Conservation (phyloP, 92 coral and sea anemone species). For the Phenganax stokvisi region DNA sequence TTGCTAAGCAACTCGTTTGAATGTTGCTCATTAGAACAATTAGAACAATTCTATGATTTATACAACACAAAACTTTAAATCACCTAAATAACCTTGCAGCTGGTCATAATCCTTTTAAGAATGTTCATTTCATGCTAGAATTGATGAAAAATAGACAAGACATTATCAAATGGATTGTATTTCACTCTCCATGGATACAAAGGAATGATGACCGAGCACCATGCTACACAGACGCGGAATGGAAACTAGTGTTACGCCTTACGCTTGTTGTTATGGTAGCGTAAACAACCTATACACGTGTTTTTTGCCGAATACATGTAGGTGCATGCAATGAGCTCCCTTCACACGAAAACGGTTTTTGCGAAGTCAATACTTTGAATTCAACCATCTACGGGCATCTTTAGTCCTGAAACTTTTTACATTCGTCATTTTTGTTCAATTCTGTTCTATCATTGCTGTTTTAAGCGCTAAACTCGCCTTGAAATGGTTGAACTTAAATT, state of each 20-base stretch:
- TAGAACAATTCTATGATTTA: background rate
- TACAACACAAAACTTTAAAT: background rate
- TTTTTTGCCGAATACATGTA: no score
- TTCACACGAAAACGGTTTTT: no score
- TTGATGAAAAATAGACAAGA: background rate
- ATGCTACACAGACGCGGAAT: background rate
- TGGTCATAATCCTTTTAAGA: background rate
- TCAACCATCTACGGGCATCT: no score
- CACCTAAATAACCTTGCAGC: background rate
- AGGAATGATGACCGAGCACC: constrained; percentile 25
- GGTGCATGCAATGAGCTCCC: no score
- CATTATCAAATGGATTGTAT: no score
- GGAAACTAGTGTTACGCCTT: background rate
- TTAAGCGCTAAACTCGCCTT: no score
- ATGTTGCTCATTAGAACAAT: background rate
- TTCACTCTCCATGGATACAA: background rate
- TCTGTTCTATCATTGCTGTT: no score
- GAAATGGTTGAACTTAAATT: no score
- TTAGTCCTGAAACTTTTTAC: no score
- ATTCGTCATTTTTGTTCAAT: no score
- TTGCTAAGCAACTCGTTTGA: background rate
- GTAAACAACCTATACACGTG: background rate
- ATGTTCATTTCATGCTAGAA: background rate
- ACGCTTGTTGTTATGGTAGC: constrained; percentile 2
- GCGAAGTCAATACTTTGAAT: no score